Evolutionary conservation across 2,113 vertebrate genomes (phyloP).

Genomic region (Podarcis muralis): DNA sequence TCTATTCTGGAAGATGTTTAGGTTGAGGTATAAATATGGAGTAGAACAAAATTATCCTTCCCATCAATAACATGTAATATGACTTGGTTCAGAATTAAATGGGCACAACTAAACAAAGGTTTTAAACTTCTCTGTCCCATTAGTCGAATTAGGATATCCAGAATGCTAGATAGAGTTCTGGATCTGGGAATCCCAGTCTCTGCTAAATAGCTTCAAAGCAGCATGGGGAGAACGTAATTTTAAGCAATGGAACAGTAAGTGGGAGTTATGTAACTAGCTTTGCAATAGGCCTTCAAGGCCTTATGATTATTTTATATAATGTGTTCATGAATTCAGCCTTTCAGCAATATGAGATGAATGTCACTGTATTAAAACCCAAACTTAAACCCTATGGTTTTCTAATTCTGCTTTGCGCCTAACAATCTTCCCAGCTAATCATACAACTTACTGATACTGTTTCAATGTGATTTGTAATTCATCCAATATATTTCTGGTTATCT

Average conservation of each 20-base stretch:
- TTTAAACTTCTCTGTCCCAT: neutral
- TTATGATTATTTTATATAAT: neutral
- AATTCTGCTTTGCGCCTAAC: slow-evolving; percentile 22
- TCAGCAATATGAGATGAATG: neutral
- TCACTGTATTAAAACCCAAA: slow-evolving; percentile 4
- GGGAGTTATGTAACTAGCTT: neutral
- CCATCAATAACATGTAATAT: neutral
- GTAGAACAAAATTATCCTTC: no score
- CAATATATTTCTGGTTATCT: slow-evolving; percentile 40
- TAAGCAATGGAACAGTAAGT: neutral
- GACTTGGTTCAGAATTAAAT: neutral
- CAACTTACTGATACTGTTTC: neutral
- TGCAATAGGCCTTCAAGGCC: neutral
- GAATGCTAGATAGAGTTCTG: neutral
- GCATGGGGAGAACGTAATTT: neutral
- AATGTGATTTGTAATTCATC: slow-evolving; percentile 33
- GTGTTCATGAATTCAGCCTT: neutral
- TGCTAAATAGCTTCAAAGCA: neutral
- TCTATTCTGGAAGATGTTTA: neutral
- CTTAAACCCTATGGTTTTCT: slow-evolving; percentile 16
- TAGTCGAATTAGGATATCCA: neutral
- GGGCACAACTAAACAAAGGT: neutral
- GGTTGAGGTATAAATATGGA: neutral
- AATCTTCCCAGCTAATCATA: slow-evolving; percentile 23
- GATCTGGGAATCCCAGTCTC: neutral